Base-by-base conservation (phyloP, 2,888 invertebrate species). In the Sthenelais limicola region DNA sequence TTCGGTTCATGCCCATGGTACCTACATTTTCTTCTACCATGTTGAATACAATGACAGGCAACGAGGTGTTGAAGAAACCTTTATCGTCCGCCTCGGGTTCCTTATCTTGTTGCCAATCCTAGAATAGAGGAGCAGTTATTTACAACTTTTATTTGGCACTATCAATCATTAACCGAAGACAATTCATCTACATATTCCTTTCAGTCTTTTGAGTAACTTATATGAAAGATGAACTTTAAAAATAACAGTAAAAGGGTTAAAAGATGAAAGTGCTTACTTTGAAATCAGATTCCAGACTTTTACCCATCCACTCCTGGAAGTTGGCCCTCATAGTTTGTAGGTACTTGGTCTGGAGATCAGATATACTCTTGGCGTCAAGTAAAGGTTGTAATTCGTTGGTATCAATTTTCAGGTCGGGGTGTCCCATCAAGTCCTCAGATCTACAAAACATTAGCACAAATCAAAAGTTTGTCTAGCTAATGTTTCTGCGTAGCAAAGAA, bases 11-110 rank as follows among this genome's bases (percentile, higher is more conserved):
- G 43, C 43, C 15, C 15, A 15, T 12, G 18, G 43, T 43, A 43
- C 43, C 80, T 78, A 98, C 90, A 90, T 97, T 96, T 89, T 98
- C 98, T 89, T 97, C 96, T 76, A 98, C 94, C 98, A 99, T 98
- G 89, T 98, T 95, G 89, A 97, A 98, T 77, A 98, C 94, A 74
- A 98, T 96, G 76, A 97, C 94, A 3, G 98, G 98, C 48, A 97
- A 94, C 69, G 95, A 94, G 1, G 98, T 97, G 86, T 96, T 94
- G 88, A 92, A 96, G 84, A 93, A 95, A 66, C 92, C 92, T 76
- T 93, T 92, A 80, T 91, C 91, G 78, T 93, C 92, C 82, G 94
- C 92, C 79, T 93, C 93, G 75, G 96, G 95, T 9, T 81, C 80
- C 78, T 92, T 91, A 78, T 92, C 91, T 24, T 92, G 92, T 85